Conservation (phyloP, 2,888 invertebrate species). For the Acanthosepion pharaonis region DNA sequence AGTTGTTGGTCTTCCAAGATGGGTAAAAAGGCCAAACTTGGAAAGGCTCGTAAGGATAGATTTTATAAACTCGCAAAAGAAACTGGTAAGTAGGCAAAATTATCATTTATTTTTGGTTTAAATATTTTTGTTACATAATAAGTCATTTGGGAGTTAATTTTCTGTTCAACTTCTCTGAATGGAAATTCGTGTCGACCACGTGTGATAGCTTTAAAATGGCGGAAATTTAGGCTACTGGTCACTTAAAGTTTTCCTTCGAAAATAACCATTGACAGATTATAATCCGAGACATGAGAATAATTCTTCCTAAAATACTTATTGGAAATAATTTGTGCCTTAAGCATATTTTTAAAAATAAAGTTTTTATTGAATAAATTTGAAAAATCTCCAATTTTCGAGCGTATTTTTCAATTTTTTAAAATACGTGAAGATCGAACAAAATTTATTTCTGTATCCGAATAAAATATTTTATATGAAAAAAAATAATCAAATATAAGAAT, state of each 20-base stretch:
- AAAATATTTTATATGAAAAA: too few relatives aligned
- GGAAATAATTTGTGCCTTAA: too few relatives aligned
- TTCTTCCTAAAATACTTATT: neutral
- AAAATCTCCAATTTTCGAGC: too few relatives aligned
- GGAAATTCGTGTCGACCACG: neutral
- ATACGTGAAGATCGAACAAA: too few relatives aligned
- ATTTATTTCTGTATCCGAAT: too few relatives aligned
- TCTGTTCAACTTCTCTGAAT: neutral
- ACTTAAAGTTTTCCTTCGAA: neutral
- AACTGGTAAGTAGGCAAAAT: slow-evolving; percentile 82
- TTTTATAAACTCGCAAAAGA: slow-evolving; percentile 99
- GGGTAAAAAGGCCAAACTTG: slow-evolving; percentile 88
- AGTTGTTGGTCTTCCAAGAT: slow-evolving; percentile 55
- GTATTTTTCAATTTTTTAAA: too few relatives aligned
- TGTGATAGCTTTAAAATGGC: neutral
- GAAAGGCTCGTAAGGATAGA: slow-evolving; percentile 98
- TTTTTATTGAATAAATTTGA: too few relatives aligned
- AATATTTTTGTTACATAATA: neutral
- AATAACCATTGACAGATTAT: neutral
- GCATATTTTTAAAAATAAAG: too few relatives aligned
- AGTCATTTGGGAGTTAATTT: neutral
- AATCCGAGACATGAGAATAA: neutral
- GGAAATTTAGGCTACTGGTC: neutral
- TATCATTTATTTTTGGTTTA: neutral
- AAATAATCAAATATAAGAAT: too few relatives aligned